Evolutionary conservation across 2,797 vertebrate species (phyloP), one percentile per base, ranked within the genome.

Genomic region (Enoplosus armatus): DNA sequence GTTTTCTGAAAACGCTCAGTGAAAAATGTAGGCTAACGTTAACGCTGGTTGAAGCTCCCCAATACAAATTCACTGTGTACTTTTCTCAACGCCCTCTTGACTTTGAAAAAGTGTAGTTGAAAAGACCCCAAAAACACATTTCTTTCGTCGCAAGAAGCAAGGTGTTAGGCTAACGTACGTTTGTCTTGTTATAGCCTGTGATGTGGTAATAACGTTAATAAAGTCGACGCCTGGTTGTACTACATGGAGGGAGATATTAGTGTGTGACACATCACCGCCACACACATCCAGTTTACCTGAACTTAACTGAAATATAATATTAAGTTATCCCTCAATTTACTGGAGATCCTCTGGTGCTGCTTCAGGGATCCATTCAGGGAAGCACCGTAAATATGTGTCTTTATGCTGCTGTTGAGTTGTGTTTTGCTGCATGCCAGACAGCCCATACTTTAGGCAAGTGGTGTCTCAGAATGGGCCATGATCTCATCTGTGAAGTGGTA

Each of bases 401-500:
- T 61, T 3, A 31, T 51, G 39, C 22, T 53, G 64, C 14, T 61
- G 29, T 12, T 35, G 26, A 29, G 48, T 39, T 53, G 59, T 66
- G 47, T 53, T n/a, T 59, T 55, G 60, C 75, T 26, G 61, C 10
- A 0, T n/a, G 73, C 2, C 51, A 43, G 16, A 41, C 58, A 66
- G 70, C 8, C 31, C 68, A n/a, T 26, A 22, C 54, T 51, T 41
- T 2, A 55, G 14, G 37, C 33, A 29, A 51, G 56, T 39, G 75
- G 43, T 59, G 9, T 61, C 58, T 73, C 1, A 58, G 20, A 66
- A 26, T 20, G 45, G n/a, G 26, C 31, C 11, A 35, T 71, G 61
- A 85, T 73, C 60, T 80, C 76, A 75, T 60, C 39, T 72, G 74
- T 48, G 15, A 59, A 48, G 10, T 70, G 59, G n/a, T 26, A 9